Percentiles rank a stretch among this genome's conserved stretches.
These are phyloP conservation scores for Sebastes wilsoni DNA, from an alignment of 2,797 vertebrate genomes.

Conservation along the genomic window DNA sequence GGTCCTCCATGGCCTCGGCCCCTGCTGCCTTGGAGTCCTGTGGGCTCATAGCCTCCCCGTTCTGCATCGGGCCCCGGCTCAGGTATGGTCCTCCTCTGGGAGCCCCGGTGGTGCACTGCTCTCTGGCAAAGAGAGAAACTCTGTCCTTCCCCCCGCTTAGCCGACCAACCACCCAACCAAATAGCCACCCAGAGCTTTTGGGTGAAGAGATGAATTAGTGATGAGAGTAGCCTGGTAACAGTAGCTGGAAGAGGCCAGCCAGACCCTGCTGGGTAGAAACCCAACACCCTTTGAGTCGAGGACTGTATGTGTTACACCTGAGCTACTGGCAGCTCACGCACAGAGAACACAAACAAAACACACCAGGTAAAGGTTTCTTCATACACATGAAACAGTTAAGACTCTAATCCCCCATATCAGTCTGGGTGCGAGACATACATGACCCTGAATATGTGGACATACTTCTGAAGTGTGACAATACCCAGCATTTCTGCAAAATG, in stretches of 20 bases:
- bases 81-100: constrained; percentile 60
- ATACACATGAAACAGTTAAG: constrained; percentile 21
- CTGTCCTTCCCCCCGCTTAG: constrained; percentile 33
- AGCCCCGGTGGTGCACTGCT: constrained; percentile 73
- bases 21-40: constrained; percentile 63
- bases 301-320: constrained; percentile 77
- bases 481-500: constrained; percentile 15
- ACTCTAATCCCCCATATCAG: constrained; percentile 29
- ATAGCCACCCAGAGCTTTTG: constrained; percentile 48
- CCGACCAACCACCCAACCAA: constrained; percentile 33
- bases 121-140: constrained; percentile 43
- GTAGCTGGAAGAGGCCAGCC: constrained; percentile 71
- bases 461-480: constrained; percentile 25
- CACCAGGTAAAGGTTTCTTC: constrained; percentile 35
- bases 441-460: constrained; percentile 12
- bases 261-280: constrained; percentile 74
- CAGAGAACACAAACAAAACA: constrained; percentile 60
- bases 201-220: constrained; percentile 80
- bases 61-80: constrained; percentile 86
- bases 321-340: constrained; percentile 57
- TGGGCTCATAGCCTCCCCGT: constrained; percentile 82
- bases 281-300: constrained; percentile 62
- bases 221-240: constrained; percentile 81
- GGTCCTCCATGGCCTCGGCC: constrained; percentile 58
- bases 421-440: constrained; percentile 7